These are phyloP conservation scores for Phoeniculus purpureus DNA, from an alignment of 2,797 vertebrate genomes.

Conservation along the genomic window DNA sequence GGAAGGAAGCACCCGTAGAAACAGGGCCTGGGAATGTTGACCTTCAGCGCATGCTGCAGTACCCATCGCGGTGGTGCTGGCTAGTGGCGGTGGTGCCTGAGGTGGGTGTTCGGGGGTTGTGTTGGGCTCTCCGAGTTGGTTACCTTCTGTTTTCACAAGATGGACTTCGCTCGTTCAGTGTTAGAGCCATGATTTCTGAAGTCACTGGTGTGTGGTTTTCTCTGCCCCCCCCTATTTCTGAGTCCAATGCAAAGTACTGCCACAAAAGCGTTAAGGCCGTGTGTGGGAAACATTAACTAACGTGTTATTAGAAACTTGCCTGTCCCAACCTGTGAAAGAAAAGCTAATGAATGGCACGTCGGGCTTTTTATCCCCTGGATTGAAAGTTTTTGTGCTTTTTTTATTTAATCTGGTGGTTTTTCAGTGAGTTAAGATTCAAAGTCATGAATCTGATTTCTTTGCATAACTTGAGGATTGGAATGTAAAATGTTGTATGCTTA, in stretches of 20 bases:
- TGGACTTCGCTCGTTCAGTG: not conserved
- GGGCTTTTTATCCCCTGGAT: not conserved
- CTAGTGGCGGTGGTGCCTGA: not conserved
- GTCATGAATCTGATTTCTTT: not conserved
- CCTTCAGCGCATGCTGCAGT: conserved; percentile 54
- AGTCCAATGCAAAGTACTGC: not conserved
- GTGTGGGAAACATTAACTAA: too few relatives aligned
- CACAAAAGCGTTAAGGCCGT: not conserved
- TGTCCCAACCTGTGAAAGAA: not conserved
- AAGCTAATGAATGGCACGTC: not conserved
- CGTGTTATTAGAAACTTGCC: not conserved
- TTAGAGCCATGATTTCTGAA: not conserved
- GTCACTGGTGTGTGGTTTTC: not conserved
- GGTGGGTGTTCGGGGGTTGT: not conserved
- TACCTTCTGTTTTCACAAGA: not conserved
- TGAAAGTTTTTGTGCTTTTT: not conserved
- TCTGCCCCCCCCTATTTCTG: not conserved
- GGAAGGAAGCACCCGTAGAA: not conserved
- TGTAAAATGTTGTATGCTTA: not conserved
- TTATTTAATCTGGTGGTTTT: not conserved
- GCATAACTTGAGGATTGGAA: not conserved
- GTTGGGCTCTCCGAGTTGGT: not conserved
- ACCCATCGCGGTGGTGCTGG: not conserved
- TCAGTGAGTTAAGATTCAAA: not conserved
- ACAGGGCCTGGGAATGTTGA: not conserved